Evolutionary conservation across 2,888 invertebrate species (phyloP).

Genomic region (Yponomeuta cagnagella): DNA sequence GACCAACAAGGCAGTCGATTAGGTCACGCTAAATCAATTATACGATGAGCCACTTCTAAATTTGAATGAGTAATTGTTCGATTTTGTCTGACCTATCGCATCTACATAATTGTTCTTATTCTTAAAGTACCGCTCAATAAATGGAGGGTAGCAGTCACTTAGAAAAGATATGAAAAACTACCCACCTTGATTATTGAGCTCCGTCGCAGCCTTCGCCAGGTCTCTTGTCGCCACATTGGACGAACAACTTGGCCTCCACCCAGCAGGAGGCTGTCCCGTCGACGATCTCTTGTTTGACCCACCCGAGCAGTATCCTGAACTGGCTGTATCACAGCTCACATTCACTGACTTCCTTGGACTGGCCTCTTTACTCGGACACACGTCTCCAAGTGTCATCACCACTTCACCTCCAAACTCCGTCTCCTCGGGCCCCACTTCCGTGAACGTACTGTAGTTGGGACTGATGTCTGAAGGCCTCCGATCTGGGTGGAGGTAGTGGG

Average conservation of each 20-base stretch:
- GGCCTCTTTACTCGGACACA: slow-evolving; percentile 66
- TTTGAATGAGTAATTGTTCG: too few species aligned
- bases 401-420: slow-evolving; percentile 57
- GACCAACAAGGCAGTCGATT: too few species aligned
- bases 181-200: slow-evolving; percentile 83
- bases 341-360: slow-evolving; percentile 70
- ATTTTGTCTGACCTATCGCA: too few species aligned
- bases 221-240: slow-evolving; percentile 76
- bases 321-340: slow-evolving; percentile 69
- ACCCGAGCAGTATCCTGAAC: slow-evolving; percentile 68
- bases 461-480: slow-evolving; percentile 66
- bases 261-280: slow-evolving; percentile 69
- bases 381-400: slow-evolving; percentile 59
- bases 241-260: slow-evolving; percentile 77
- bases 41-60: too few species aligned
- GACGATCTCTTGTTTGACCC: slow-evolving; percentile 68
- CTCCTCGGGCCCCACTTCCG: slow-evolving; percentile 67
- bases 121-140: too few species aligned
- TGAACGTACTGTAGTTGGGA: slow-evolving; percentile 70
- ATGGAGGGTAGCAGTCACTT: too few species aligned
- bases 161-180: slow-evolving; percentile 20
- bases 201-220: slow-evolving; percentile 79
- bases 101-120: too few species aligned
- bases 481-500: slow-evolving; percentile 66
- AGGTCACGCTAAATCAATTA: too few species aligned